Conservation (phyloP, 2,888 invertebrate species). For the Crepidodera aurea region DNA sequence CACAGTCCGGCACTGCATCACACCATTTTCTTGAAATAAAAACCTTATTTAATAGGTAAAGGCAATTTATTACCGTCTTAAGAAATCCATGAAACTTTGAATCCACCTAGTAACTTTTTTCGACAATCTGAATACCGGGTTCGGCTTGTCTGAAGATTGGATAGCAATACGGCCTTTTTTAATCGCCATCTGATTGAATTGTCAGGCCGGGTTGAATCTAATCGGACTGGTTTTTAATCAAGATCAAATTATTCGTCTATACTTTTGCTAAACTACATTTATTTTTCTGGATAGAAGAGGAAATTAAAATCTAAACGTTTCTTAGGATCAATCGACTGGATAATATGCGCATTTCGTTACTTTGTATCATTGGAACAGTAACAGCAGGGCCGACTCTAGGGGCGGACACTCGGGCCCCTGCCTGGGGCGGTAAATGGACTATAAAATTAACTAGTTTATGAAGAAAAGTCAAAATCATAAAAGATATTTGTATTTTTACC, state of each 20-base stretch:
- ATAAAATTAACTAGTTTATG: no score
- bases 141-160: background rate
- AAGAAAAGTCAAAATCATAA: no score
- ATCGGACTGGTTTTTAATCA: constrained; percentile 18
- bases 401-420: no score
- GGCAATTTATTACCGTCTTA: constrained; percentile 23
- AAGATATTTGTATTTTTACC: no score
- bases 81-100: constrained; percentile 10
- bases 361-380: no score
- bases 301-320: background rate
- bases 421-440: no score
- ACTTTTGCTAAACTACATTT: background rate
- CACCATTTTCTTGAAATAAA: constrained; percentile 3
- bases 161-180: background rate
- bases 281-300: background rate
- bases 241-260: constrained; percentile 4
- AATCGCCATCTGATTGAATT: constrained; percentile 10
- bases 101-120: constrained; percentile 22
- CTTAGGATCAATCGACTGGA: no score
- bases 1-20: background rate
- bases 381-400: no score
- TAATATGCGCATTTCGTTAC: no score
- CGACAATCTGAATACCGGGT: constrained; percentile 5
- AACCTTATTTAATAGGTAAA: constrained; percentile 3
- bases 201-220: constrained; percentile 11